A percentile compares a stretch with the other conserved stretches of the same genome.
These are phyloP conservation scores for Monomorium pharaonis DNA, from an alignment of 1,140 invertebrate genomes.

Conservation along the genomic window DNA sequence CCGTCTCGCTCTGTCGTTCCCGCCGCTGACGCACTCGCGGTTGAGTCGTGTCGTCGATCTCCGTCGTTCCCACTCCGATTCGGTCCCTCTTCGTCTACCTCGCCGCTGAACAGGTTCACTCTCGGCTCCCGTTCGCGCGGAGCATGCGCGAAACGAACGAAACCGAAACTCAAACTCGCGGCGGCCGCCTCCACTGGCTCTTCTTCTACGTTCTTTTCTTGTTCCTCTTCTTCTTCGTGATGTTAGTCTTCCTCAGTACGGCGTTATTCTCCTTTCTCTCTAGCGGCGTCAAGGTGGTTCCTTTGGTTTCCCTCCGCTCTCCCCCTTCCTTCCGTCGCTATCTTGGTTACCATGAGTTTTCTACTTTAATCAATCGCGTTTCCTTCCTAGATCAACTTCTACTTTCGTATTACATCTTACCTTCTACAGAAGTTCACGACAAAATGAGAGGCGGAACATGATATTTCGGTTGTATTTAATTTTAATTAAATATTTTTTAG, in stretches of 20 bases:
- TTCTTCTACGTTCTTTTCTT: slow-evolving; percentile 46
- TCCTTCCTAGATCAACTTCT: not conserved
- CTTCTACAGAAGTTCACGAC: not conserved
- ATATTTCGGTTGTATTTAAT: not conserved
- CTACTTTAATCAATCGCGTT: slow-evolving; percentile 15
- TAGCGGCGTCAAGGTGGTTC: slow-evolving; percentile 22
- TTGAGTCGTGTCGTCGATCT: slow-evolving; percentile 16
- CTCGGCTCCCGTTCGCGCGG: slow-evolving; percentile 67
- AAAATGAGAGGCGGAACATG: not conserved
- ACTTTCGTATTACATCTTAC: not conserved
- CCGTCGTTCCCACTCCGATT: slow-evolving; percentile 15
- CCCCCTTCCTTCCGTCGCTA: not conserved
- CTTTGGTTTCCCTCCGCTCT: slow-evolving; percentile 12
- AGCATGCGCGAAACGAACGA: slow-evolving; percentile 77
- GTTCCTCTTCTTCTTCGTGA: slow-evolving; percentile 5
- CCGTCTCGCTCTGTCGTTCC: slow-evolving; percentile 36
- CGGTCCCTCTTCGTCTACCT: not conserved
- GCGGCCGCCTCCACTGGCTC: slow-evolving; percentile 50
- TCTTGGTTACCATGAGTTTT: slow-evolving; percentile 17
- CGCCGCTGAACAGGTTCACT: slow-evolving; percentile 62
- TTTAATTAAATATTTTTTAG: not conserved
- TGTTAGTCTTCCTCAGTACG: slow-evolving; percentile 26
- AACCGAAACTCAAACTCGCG: slow-evolving; percentile 76
- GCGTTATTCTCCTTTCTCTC: slow-evolving; percentile 18
- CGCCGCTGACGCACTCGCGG: slow-evolving; percentile 14